phyloP scores from a whole-genome alignment of 1,140 invertebrate genomes.

The Lasioglossum baleicum region DNA sequence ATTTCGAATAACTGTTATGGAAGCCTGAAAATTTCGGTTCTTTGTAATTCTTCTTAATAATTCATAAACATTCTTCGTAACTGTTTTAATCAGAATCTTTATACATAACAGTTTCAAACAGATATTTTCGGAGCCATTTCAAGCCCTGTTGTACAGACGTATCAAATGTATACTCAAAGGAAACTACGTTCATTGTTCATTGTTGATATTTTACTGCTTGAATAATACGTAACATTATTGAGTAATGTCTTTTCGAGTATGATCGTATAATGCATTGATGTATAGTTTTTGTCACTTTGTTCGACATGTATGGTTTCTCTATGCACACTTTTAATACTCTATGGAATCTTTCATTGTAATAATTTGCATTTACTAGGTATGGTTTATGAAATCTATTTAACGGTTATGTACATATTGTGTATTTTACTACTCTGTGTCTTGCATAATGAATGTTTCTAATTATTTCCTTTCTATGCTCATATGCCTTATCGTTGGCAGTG shows the following conservation, averaged over 20 bases:
- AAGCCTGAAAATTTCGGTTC: no score
- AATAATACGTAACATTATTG: slow-evolving; percentile 19
- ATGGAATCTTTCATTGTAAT: not conserved
- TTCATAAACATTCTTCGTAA: no score
- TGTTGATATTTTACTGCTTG: slow-evolving; percentile 20
- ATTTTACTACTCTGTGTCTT: not conserved
- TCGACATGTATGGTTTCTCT: not conserved
- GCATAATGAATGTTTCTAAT: slow-evolving; percentile 1
- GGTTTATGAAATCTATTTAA: not conserved
- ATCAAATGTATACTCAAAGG: slow-evolving; percentile 6
- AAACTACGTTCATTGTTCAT: slow-evolving; percentile 20
- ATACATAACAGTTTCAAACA: no score
- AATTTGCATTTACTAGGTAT: no score
- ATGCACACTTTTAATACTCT: slow-evolving; percentile 6
- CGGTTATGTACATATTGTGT: slow-evolving; percentile 2
- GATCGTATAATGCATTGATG: slow-evolving; percentile 9
- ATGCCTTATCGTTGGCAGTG: not conserved
- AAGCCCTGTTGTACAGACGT: not conserved
- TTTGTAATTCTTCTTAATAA: no score
- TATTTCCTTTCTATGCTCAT: not conserved
- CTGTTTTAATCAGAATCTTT: no score
- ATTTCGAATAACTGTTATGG: no score
- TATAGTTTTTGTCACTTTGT: slow-evolving; percentile 10
- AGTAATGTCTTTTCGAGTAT: slow-evolving; percentile 18
- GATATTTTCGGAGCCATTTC: no score